phyloP scores from a whole-genome alignment of 2,888 invertebrate species.

The Gordius sp. region DNA sequence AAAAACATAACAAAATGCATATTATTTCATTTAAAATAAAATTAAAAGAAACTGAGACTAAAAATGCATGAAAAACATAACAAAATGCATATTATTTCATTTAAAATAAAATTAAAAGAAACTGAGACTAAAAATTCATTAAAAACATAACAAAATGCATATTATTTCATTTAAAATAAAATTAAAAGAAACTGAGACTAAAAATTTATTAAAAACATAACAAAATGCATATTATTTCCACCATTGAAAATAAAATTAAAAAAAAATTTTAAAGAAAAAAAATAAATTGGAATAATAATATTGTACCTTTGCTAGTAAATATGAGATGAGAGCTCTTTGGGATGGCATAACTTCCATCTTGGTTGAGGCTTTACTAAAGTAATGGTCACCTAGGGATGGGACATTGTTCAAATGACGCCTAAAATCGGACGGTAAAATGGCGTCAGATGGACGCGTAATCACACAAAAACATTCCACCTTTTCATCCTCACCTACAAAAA shows the following conservation, averaged over 20 bases:
- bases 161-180: background rate
- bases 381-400: too few relatives aligned
- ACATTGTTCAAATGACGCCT: background rate
- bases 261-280: background rate
- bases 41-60: too few relatives aligned
- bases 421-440: background rate
- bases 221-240: background rate
- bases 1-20: too few relatives aligned
- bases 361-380: background rate
- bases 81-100: too few relatives aligned
- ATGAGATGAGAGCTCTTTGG: slow-evolving; percentile 3
- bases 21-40: too few relatives aligned
- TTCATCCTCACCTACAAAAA: too few relatives aligned
- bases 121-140: background rate
- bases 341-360: slow-evolving; percentile 9
- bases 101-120: too few relatives aligned
- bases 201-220: background rate
- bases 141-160: background rate
- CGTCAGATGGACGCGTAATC: background rate
- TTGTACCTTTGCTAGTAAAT: background rate
- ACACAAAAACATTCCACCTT: background rate
- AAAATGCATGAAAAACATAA: too few relatives aligned
- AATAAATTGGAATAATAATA: background rate
- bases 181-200: background rate
- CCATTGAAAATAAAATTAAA: background rate